Conservation (phyloP, 2,888 invertebrate species). For the Pyralis farinalis region DNA sequence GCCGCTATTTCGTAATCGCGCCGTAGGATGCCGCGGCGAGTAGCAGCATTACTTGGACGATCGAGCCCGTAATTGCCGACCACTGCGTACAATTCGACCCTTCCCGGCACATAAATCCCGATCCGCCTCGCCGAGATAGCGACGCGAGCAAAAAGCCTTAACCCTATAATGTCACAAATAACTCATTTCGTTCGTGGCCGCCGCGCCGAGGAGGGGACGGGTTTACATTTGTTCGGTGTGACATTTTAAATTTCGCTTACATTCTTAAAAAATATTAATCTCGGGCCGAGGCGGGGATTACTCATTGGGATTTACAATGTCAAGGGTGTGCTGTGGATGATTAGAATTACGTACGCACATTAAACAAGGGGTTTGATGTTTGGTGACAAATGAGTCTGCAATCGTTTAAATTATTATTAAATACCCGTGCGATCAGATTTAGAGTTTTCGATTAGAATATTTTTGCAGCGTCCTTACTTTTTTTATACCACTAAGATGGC, state of each 20-base stretch:
- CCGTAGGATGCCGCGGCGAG: not conserved
- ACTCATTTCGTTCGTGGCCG: slow-evolving; percentile 20
- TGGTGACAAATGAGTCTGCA: no score
- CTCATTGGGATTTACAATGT: not conserved
- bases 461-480: no score
- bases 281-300: not conserved
- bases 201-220: slow-evolving; percentile 5
- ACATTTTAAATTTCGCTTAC: slow-evolving; percentile 6
- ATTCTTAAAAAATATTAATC: slow-evolving; percentile 1
- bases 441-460: no score
- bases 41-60: slow-evolving; percentile 7
- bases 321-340: not conserved
- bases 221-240: slow-evolving; percentile 5
- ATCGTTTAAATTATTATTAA: no score
- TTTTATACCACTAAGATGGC: no score
- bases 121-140: slow-evolving; percentile 8
- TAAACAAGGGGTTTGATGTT: no score
- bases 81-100: slow-evolving; percentile 5
- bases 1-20: not conserved
- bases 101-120: slow-evolving; percentile 10
- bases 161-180: slow-evolving; percentile 17
- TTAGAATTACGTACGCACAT: no score
- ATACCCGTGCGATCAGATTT: no score
- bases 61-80: slow-evolving; percentile 13
- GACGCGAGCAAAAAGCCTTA: slow-evolving; percentile 7